phyloP scores from a whole-genome alignment of 2,888 invertebrate genomes.

The Ypsolopha scabrella region DNA sequence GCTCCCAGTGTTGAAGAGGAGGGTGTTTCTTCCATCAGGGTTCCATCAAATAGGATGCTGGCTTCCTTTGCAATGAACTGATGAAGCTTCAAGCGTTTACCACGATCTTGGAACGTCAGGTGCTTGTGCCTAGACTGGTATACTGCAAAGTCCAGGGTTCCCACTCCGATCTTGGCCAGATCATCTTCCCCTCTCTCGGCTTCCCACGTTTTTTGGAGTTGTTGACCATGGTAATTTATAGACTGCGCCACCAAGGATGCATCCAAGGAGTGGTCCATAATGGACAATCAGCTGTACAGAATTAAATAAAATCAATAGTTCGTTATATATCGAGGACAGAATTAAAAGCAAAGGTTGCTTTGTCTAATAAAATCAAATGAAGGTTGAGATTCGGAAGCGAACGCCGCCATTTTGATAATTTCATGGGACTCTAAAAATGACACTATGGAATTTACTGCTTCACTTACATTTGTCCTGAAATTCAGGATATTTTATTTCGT shows the following conservation, averaged over 20 bases:
- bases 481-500: too few species aligned
- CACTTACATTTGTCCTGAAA: too few species aligned
- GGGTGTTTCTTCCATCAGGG: slow-evolving; percentile 55
- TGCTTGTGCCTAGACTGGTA: slow-evolving; percentile 85
- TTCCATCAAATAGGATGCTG: slow-evolving; percentile 76
- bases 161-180: slow-evolving; percentile 72
- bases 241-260: slow-evolving; percentile 75
- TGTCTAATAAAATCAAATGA: too few species aligned
- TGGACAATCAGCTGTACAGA: neutral
- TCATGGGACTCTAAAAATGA: too few species aligned
- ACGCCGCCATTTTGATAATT: too few species aligned
- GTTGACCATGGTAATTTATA: slow-evolving; percentile 88
- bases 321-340: neutral
- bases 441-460: too few species aligned
- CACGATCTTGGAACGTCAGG: slow-evolving; percentile 85
- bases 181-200: slow-evolving; percentile 85
- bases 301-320: neutral
- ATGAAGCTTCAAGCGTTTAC: slow-evolving; percentile 85
- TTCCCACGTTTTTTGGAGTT: slow-evolving; percentile 90
- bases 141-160: slow-evolving; percentile 76
- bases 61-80: slow-evolving; percentile 91
- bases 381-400: too few species aligned
- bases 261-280: slow-evolving; percentile 56
- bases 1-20: slow-evolving; percentile 60
- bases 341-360: neutral